Base-by-base conservation (phyloP, 2,797 vertebrate species). In the Ctenopoma kingsleyae region DNA sequence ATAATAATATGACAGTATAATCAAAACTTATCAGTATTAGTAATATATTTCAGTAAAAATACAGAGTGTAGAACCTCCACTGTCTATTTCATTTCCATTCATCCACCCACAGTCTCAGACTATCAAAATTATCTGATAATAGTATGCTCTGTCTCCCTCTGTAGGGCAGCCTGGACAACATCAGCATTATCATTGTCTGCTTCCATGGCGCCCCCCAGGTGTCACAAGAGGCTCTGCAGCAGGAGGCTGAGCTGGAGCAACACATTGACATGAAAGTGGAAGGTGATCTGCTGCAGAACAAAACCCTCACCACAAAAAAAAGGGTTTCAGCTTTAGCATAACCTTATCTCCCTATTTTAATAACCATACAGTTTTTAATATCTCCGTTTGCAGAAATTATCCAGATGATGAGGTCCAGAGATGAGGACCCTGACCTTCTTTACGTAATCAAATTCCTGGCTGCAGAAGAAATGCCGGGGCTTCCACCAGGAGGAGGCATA, bases 161-260 rank as follows among this genome's bases (percentile, higher is more conserved):
- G 49, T 90, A 96, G 95, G 96, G 95, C 55, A 97, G 95, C 80
- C 83, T 95, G 76, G 96, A 96, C 76, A 96, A 96, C 85, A 96
- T 95, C 81, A 96, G 94, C 74, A 94, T 96, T 81, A 93, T 96
- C 77, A 92, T 96, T 10, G 84, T 97, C 63, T 93, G 94, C 83
- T 95, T 97, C 83, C 87, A 90, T 0, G 92, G 93, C 16, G 93
- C 93, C 74, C 95, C 96, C 69, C 78, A 91, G 54, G 76, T 95
- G 71, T 94, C 92, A 36, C 87, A 91, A 54, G 92, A 96, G 76
- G 93, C 94, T 3, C 78, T 96, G 84, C 90, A 92, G 70, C 81
- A 69, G 46, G 95, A 96, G 78, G 80, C 81, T 0, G 90, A 66
- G 35, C 72, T 96, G 72, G 93, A 96, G 36, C 65, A 80, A 51